These are phyloP conservation scores for Electrophaes corylata DNA, from an alignment of 2,888 invertebrate genomes.

Conservation along the genomic window DNA sequence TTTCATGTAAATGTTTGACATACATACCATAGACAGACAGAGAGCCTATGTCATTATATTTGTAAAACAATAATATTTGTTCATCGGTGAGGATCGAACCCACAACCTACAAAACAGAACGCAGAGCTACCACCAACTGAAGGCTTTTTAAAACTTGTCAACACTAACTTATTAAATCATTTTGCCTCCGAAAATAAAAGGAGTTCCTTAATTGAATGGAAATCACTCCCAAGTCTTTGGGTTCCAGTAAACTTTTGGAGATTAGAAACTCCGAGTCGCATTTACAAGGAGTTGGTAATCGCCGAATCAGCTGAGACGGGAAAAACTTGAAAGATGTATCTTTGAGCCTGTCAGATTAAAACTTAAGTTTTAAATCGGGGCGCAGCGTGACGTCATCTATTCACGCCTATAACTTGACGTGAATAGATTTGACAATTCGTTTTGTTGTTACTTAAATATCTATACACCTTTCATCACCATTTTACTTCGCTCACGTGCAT, in stretches of 20 bases:
- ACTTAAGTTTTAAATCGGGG: not conserved
- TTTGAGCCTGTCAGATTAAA: conserved; percentile 24
- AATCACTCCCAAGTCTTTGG: conserved; percentile 45
- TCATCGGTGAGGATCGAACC: no score
- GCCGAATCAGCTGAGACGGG: conserved; percentile 28
- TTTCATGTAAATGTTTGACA: no score
- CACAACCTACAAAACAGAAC: no score
- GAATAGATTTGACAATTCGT: no score
- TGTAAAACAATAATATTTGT: no score
- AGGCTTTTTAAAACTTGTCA: not conserved
- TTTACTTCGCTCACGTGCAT: no score
- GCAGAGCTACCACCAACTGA: no score
- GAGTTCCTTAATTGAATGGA: conserved; percentile 52
- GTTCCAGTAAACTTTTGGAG: conserved; percentile 45
- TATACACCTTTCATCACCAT: no score
- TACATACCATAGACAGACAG: no score
- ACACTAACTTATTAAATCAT: conserved; percentile 6
- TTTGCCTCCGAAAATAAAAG: conserved; percentile 9
- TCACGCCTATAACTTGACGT: no score
- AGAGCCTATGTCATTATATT: no score
- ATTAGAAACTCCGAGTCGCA: conserved; percentile 45
- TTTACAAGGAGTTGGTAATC: conserved; percentile 37
- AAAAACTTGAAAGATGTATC: conserved; percentile 27
- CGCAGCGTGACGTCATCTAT: not conserved
- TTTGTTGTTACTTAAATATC: no score